phyloP scores from a whole-genome alignment of 2,113 vertebrate species.

The Pimephales promelas region DNA sequence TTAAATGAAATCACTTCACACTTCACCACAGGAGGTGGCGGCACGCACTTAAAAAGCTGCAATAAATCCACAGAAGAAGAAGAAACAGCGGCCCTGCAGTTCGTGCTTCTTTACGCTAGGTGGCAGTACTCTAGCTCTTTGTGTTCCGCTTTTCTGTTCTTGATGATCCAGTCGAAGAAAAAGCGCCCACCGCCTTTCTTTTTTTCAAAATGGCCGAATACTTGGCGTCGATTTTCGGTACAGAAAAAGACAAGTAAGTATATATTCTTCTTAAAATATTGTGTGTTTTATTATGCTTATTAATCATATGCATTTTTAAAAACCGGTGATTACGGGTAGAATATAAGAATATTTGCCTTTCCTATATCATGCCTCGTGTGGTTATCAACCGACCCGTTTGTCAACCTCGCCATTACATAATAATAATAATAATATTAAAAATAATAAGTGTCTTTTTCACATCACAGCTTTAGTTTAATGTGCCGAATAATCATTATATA shows the following conservation, averaged over 20 bases:
- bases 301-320: neutral
- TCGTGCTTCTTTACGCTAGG: neutral
- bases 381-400: neutral
- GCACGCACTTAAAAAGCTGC: no score
- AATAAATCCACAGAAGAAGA: no score
- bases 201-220: slow-evolving; percentile 91
- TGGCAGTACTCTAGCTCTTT: neutral
- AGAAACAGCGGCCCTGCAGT: no score
- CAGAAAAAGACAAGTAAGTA: slow-evolving; percentile 96
- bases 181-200: neutral
- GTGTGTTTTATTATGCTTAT: neutral
- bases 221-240: slow-evolving; percentile 95
- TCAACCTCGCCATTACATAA: neutral
- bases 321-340: neutral
- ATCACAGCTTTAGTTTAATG: neutral
- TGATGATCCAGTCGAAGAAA: neutral
- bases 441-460: neutral
- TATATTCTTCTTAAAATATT: fast-evolving
- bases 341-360: neutral
- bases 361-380: neutral
- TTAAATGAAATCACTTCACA: no score
- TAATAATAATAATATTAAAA: neutral
- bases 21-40: no score
- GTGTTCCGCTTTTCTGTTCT: neutral
- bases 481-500: neutral